Conservation (phyloP, 2,888 invertebrate genomes). For the Platycnemis pennipes region DNA sequence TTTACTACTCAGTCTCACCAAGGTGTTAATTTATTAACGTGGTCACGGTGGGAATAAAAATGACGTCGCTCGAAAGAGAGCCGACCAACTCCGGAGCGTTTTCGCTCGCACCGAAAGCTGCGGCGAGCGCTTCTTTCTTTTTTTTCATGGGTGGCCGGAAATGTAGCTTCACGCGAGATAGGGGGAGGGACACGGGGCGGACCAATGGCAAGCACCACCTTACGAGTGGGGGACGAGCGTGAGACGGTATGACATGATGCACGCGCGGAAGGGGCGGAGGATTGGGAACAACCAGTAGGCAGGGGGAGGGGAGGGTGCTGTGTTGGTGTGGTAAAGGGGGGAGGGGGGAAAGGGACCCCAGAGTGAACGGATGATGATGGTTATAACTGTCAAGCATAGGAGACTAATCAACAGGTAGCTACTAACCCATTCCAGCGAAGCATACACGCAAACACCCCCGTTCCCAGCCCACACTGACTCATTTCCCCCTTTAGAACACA, state of each 20-base stretch:
- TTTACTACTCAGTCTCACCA: background rate
- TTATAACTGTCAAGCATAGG: constrained; percentile 44
- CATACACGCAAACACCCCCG: background rate
- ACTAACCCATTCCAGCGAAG: background rate
- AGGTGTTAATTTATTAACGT: background rate
- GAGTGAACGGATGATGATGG: background rate
- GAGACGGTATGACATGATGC: background rate
- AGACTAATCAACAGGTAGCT: constrained; percentile 60
- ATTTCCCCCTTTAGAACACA: no score
- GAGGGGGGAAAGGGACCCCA: background rate
- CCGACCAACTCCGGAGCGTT: background rate
- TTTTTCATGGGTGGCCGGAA: background rate
- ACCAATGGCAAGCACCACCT: background rate
- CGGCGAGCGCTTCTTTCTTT: background rate
- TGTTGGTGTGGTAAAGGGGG: no score
- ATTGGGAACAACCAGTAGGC: background rate
- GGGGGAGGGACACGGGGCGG: background rate
- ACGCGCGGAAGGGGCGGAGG: background rate
- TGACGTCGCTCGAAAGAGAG: background rate
- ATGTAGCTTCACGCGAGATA: background rate
- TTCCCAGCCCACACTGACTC: background rate
- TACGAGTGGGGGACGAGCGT: background rate
- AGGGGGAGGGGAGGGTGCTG: background rate
- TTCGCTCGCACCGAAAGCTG: background rate
- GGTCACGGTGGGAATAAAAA: background rate